These are phyloP conservation scores for Hyperoplus lanceolatus DNA, from an alignment of 2,797 vertebrate genomes.

Conservation along the genomic window DNA sequence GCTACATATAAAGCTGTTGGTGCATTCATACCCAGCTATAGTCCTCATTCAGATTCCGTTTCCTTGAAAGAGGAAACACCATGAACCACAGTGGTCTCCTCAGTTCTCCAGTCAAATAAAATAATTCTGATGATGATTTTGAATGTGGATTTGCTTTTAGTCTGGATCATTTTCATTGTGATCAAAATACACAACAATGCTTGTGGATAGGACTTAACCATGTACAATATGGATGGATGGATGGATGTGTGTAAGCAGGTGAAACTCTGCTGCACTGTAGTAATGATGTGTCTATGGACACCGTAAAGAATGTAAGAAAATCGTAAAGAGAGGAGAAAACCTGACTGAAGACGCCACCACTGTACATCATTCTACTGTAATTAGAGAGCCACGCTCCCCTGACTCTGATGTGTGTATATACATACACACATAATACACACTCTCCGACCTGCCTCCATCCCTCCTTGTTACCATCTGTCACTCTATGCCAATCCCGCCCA, in stretches of 20 bases:
- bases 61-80: slow-evolving; percentile 9
- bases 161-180: slow-evolving; percentile 27
- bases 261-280: neutral
- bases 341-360: slow-evolving; percentile 39
- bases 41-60: slow-evolving; percentile 25
- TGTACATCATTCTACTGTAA: slow-evolving; percentile 62
- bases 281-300: neutral
- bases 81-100: neutral
- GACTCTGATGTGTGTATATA: slow-evolving; percentile 22
- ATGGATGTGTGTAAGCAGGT: neutral
- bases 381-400: slow-evolving; percentile 25
- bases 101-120: neutral
- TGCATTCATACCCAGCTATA: slow-evolving; percentile 17
- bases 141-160: slow-evolving; percentile 14
- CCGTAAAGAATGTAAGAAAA: neutral
- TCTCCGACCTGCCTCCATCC: slow-evolving; percentile 34
- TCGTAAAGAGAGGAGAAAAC: slow-evolving; percentile 19
- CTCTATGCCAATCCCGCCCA: slow-evolving; percentile 85
- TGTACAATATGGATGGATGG: neutral
- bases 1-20: neutral
- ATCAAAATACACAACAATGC: neutral
- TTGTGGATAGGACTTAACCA: neutral
- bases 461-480: slow-evolving; percentile 92
- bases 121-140: neutral
- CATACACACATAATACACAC: slow-evolving; percentile 70